A percentile compares a stretch with the other conserved stretches of the same genome.
Evolutionary conservation across 2,888 invertebrate species (phyloP).

Genomic region (Ochropleura leucogaster): DNA sequence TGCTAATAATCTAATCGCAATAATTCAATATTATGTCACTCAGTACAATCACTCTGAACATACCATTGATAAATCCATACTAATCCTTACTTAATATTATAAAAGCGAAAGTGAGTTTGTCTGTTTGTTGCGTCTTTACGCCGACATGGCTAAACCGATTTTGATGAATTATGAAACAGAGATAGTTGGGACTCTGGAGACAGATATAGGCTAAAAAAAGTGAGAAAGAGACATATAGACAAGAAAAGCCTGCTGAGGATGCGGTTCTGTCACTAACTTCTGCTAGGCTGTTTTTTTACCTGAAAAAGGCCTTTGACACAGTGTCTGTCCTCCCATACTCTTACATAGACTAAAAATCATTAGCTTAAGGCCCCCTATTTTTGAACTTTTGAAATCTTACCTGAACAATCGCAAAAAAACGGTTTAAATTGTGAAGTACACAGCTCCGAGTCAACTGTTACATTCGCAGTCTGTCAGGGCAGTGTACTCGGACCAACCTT

Average conservation of each 20-base stretch:
- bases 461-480: neutral
- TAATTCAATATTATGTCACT: too few relatives aligned
- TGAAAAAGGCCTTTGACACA: neutral
- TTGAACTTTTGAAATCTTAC: neutral
- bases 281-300: neutral
- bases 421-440: neutral
- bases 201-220: too few relatives aligned
- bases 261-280: neutral
- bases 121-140: too few relatives aligned
- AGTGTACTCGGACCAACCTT: neutral
- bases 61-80: slow-evolving; percentile 2
- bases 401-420: neutral
- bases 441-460: neutral
- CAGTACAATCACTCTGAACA: too few relatives aligned
- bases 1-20: too few relatives aligned
- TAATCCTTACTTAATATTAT: too few relatives aligned
- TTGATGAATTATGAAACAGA: too few relatives aligned
- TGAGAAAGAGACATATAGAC: too few relatives aligned
- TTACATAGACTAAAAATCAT: neutral
- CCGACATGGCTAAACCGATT: too few relatives aligned
- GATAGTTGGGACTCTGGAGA: too few relatives aligned
- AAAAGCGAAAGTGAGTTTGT: too few relatives aligned
- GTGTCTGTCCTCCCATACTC: neutral
- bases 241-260: too few relatives aligned
- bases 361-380: neutral